Base-by-base conservation (phyloP, 2,888 invertebrate species). In the Epinotia demarniana region DNA sequence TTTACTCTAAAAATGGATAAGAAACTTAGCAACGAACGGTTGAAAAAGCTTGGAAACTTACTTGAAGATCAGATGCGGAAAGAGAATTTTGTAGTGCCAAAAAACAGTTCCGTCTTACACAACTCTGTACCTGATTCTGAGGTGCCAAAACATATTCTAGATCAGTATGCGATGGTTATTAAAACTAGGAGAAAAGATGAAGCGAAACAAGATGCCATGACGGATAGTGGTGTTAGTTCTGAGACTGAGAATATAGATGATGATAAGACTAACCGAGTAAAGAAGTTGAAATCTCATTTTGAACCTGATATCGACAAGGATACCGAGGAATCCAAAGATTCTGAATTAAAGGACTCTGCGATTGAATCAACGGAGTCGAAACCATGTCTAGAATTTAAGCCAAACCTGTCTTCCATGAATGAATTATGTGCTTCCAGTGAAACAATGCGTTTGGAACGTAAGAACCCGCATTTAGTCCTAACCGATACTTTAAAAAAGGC, bases 401-500 rank as follows among this genome's bases (percentile, higher is more conserved):
- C 87, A 0, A 93, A 93, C 78, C 81, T 92, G 57, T 86, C 87
- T 49, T 78, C 80, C 0, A 90, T 92, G 89, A 89, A 92, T 19
- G 83, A 87, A 75, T 80, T 93, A 3, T 87, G 89, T 23, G 87
- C 87, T 8, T 93, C 93, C 13, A 93, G 90, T 82, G 93, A 93
- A 78, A 93, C 93, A 0, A 92, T 93, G 83, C 85, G 86, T 6
- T 79, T 93, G 4, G 94, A 93, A 81, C 87, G 90, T 55, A 93
- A 93, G 75, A 94, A 92, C 74, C 94, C 94, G 3, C 91, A 93
- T 79, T 78, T 93, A 63, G 86, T 82, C n/a, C 79, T 94, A 67
- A 94, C 95, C 0, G 96, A 96, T 80, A 96, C 96, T 1, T 87
- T 96, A 53, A 96, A 95, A 83, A 95, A 95, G 78, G 96, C 96